A percentile compares a stretch with the other conserved stretches of the same genome.
These are phyloP conservation scores for Chironomus tepperi DNA, from an alignment of 1,140 invertebrate genomes.

Conservation along the genomic window DNA sequence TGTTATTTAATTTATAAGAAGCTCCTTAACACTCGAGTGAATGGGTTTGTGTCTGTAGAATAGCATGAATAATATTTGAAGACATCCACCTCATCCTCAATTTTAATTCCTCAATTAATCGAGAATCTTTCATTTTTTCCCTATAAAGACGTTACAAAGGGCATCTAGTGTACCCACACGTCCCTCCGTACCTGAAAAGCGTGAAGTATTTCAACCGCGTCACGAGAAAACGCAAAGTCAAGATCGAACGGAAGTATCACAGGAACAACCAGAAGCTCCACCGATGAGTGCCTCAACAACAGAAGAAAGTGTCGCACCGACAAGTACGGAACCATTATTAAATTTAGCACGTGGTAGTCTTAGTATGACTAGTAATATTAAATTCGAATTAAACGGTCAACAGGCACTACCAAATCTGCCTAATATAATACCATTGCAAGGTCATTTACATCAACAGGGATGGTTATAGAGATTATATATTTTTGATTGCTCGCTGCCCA, in stretches of 20 bases:
- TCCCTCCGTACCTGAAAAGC: conserved; percentile 31
- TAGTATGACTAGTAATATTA: background rate
- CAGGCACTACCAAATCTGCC: conserved; percentile 5
- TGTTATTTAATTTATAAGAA: no score
- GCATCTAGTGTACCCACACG: conserved; percentile 39
- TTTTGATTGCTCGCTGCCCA: background rate
- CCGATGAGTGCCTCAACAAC: conserved; percentile 40
- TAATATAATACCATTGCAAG: background rate
- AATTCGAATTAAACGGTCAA: conserved; percentile 8
- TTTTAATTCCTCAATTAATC: conserved; percentile 28
- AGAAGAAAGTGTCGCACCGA: conserved; percentile 39
- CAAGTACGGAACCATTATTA: conserved; percentile 24
- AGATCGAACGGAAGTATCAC: conserved; percentile 35
- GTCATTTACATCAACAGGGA: conserved; percentile 15
- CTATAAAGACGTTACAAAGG: conserved; percentile 36
- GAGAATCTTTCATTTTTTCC: background rate
- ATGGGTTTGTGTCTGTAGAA: background rate
- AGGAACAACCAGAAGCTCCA: background rate
- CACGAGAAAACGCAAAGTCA: conserved; percentile 47
- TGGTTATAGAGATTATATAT: conserved; percentile 19
- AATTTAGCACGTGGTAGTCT: conserved; percentile 11
- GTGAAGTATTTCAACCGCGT: conserved; percentile 33
- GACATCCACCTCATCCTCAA: conserved; percentile 23
- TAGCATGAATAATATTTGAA: conserved; percentile 25
- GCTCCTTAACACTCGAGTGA: no score